These are phyloP conservation scores for Zele albiditarsus DNA, from an alignment of 2,888 invertebrate species.

Conservation along the genomic window DNA sequence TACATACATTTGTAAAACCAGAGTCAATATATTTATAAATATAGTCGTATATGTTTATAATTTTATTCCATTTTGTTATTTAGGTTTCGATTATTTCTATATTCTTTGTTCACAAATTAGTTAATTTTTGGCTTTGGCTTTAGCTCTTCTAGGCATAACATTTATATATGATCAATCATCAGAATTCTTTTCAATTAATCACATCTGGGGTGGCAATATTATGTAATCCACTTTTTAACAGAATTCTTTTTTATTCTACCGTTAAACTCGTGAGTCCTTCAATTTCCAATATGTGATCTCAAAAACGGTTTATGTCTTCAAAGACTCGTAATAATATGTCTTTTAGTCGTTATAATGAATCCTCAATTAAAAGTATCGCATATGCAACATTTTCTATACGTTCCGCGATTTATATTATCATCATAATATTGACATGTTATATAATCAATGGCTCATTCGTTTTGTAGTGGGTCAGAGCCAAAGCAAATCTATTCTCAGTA, in stretches of 20 bases:
- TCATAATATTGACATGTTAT: background rate
- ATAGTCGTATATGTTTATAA: background rate
- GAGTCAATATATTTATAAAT: background rate
- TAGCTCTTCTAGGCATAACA: background rate
- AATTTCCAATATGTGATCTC: no score
- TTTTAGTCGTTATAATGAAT: no score
- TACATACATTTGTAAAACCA: background rate
- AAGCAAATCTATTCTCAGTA: background rate
- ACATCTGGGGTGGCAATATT: background rate
- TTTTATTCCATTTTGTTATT: background rate
- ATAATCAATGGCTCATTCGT: background rate
- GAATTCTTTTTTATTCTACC: background rate
- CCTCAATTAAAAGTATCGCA: no score
- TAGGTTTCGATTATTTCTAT: background rate
- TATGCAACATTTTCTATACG: background rate
- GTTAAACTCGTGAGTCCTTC: no score
- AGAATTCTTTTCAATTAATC: background rate
- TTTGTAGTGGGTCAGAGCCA: background rate
- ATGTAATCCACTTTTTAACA: background rate
- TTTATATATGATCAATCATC: background rate
- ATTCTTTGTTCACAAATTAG: background rate
- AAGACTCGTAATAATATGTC: no score
- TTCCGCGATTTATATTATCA: background rate
- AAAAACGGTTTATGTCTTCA: no score
- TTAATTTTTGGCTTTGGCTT: background rate